Evolutionary conservation across 2,888 invertebrate genomes (phyloP).

Genomic region (Torymus tubicola): DNA sequence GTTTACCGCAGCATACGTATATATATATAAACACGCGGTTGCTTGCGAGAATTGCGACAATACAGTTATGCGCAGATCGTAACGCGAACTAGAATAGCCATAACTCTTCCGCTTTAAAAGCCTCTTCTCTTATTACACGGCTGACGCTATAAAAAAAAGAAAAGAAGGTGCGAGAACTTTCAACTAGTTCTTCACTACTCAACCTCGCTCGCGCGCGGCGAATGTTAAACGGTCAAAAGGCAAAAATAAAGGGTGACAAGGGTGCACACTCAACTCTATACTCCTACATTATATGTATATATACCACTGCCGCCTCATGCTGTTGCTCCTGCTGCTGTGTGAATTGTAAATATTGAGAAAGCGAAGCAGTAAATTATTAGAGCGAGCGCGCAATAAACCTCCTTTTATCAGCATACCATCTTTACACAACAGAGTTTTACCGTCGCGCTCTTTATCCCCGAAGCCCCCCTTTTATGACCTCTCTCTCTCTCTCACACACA

Average conservation of each 20-base stretch:
- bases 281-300: no score
- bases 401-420: constrained; percentile 53
- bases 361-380: constrained; percentile 51
- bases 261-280: not conserved
- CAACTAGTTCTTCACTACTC: not conserved
- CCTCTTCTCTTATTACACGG: no score
- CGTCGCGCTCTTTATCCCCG: constrained; percentile 35
- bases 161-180: constrained; percentile 8
- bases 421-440: constrained; percentile 50
- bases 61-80: not conserved
- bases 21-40: no score
- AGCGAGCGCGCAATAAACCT: constrained; percentile 53
- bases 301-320: no score
- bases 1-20: no score
- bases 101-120: not conserved
- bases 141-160: no score
- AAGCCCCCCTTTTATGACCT: constrained; percentile 54
- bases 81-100: not conserved
- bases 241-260: constrained; percentile 18
- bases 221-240: constrained; percentile 6
- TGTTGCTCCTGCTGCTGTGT: not conserved
- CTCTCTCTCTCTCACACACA: not conserved
- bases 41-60: not conserved
- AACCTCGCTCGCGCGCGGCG: not conserved
- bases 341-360: constrained; percentile 54